Evolutionary conservation across 2,888 invertebrate species (phyloP), one percentile per base, ranked within the genome.

Genomic region (Vandiemenella viatica): DNA sequence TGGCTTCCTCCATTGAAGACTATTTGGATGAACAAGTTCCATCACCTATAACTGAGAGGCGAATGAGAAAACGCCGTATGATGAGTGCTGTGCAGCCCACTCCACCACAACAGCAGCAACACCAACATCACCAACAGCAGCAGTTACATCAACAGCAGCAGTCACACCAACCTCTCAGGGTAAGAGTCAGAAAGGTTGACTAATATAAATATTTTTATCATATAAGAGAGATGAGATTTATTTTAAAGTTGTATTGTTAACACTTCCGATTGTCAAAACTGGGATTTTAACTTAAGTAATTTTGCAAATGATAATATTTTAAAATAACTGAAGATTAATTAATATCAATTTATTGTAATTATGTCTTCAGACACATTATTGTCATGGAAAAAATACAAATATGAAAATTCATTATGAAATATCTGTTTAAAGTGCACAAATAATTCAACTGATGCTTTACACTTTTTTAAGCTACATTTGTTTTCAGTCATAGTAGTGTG

Each of bases 11-110:
- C 15, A 15, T 20, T 5, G 49, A 49, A 16, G 49, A 49, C n/a
- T 49, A 40, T n/a, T n/a, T 44, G 16, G 49, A 44, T 8, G 49
- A 49, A 10, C 26, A 44, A 13, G 16, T 23, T 10, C 21, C 40
- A 16, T 49, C 49, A 19, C 41, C 49, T 26, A 40, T 44, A 17
- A 40, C 38, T 44, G 23, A 38, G 15, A 37, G 44, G 15, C 19
- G 44, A 19, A 40, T 40, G 17, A 37, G 49, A 20, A 49, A 49
- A 19, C 43, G 49, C 10, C 22, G 49, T 15, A 21, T 38, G 8
- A 38, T 45, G 42, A 20, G 19, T 26, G 37, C 44, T 15, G 15
- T 22, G n/a, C 5, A 22, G 15, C n/a, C 38, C 15, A 16, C 44
- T n/a, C 19, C 38, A 10, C 19, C 10, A 19, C 49, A 48, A 32